phyloP scores from a whole-genome alignment of 2,888 invertebrate genomes.

The Helicoverpa assulta region DNA sequence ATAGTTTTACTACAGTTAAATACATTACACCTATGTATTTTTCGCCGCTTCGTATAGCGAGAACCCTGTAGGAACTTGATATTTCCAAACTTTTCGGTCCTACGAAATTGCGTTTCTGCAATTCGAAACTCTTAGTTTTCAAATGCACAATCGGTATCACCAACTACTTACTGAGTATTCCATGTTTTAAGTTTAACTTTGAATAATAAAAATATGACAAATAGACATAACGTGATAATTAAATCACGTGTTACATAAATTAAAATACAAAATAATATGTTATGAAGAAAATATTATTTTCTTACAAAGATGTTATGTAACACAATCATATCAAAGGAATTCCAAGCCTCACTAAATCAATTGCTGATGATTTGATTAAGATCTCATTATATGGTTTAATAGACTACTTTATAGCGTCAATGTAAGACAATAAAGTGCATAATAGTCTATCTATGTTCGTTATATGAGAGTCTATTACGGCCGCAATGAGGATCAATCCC shows the following conservation, averaged over 20 bases:
- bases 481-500: constrained; percentile 25
- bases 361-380: not conserved
- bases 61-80: not conserved
- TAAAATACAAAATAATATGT: too few species aligned
- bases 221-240: too few species aligned
- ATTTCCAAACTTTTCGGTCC: not conserved
- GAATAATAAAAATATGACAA: too few species aligned
- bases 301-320: too few species aligned
- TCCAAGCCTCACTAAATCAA: not conserved
- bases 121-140: not conserved
- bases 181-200: too few species aligned
- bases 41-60: not conserved
- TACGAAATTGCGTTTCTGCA: not conserved
- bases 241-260: too few species aligned
- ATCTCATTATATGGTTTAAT: too few species aligned
- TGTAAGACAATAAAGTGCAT: constrained; percentile 21
- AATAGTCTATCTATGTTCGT: not conserved
- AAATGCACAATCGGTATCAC: not conserved
- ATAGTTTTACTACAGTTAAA: not conserved
- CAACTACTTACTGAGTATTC: not conserved
- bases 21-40: not conserved
- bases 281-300: too few species aligned
- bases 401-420: not conserved
- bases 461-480: constrained; percentile 21
- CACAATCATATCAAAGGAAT: too few species aligned